phyloP scores from a whole-genome alignment of 2,888 invertebrate genomes.

The Zaprionus lineosus region DNA sequence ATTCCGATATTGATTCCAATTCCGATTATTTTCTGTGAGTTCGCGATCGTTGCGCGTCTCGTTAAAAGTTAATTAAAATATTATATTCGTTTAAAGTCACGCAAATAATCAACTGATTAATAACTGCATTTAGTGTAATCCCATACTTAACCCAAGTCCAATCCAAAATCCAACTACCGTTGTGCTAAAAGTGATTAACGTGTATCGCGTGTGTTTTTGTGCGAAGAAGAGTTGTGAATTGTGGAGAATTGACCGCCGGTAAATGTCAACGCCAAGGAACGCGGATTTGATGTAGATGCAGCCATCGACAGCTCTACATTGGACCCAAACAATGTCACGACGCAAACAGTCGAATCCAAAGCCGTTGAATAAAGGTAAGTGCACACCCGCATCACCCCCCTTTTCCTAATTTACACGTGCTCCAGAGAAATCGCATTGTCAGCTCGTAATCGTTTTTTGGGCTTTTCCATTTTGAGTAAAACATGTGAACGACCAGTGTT shows the following conservation, averaged over 20 bases:
- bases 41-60: constrained; percentile 48
- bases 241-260: constrained; percentile 47
- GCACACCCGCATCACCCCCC: not conserved
- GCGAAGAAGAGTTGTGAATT: too few species aligned
- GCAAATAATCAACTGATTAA: constrained; percentile 37
- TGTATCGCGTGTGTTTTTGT: constrained; percentile 23
- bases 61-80: constrained; percentile 66
- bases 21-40: constrained; percentile 16
- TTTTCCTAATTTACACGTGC: constrained; percentile 22
- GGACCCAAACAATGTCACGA: constrained; percentile 89
- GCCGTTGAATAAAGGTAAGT: constrained; percentile 92
- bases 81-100: constrained; percentile 44
- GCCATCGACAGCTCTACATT: constrained; percentile 36
- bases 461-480: constrained; percentile 32
- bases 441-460: constrained; percentile 49
- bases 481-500: constrained; percentile 66
- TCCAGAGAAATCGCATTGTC: constrained; percentile 52
- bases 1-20: constrained; percentile 25
- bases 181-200: too few species aligned
- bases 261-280: constrained; percentile 44
- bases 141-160: constrained; percentile 2
- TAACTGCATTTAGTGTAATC: constrained; percentile 9
- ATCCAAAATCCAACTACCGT: too few species aligned
- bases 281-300: constrained; percentile 65
- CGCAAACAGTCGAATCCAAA: constrained; percentile 98